Percentiles rank a stretch among this genome's conserved stretches.
Conservation (phyloP, 23 tunicate genomes). For the Halocynthia aurantium region DNA sequence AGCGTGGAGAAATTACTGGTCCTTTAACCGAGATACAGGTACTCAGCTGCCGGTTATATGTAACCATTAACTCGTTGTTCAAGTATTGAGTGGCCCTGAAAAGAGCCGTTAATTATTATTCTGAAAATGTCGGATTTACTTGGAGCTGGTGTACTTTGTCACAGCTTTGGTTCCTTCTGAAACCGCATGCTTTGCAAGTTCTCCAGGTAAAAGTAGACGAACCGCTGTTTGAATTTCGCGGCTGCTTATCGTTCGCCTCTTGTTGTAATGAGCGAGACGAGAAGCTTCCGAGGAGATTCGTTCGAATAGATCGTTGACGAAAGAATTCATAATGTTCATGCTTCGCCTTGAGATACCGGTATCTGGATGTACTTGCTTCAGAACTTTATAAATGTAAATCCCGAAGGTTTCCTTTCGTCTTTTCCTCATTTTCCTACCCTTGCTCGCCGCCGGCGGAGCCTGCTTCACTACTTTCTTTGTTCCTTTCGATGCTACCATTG, state of each 20-base stretch:
- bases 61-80: too few relatives aligned
- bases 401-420: conserved; percentile 13
- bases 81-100: conserved; percentile 29
- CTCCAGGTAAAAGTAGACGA: conserved; percentile 26
- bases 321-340: conserved; percentile 37
- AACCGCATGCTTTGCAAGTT: conserved; percentile 27
- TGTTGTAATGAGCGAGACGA: conserved; percentile 23
- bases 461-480: conserved; percentile 24
- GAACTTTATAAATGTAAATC: conserved; percentile 18
- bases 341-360: conserved; percentile 25
- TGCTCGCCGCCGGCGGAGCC: conserved; percentile 30
- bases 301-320: conserved; percentile 32
- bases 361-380: conserved; percentile 49
- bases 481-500: conserved; percentile 17
- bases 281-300: conserved; percentile 27
- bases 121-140: not conserved
- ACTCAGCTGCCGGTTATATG: too few relatives aligned
- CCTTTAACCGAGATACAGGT: too few relatives aligned
- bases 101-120: conserved; percentile 27
- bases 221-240: conserved; percentile 29
- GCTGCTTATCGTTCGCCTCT: conserved; percentile 28
- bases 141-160: conserved; percentile 30
- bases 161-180: conserved; percentile 39
- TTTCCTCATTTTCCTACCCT: conserved; percentile 8
- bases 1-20: too few relatives aligned